Evolutionary conservation across 2,888 invertebrate species (phyloP).

Genomic region (Pandemis corylana): DNA sequence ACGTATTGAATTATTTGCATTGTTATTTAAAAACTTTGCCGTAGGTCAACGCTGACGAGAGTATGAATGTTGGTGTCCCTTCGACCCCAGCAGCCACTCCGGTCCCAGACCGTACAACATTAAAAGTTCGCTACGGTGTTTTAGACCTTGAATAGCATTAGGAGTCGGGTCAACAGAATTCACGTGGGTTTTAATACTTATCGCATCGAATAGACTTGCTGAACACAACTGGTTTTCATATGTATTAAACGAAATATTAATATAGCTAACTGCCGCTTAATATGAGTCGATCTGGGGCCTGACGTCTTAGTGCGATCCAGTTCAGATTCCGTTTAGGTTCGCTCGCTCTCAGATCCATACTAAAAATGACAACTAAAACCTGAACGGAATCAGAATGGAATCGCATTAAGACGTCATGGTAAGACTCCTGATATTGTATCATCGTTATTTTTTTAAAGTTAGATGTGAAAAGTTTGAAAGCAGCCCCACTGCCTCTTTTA

Average conservation of each 20-base stretch:
- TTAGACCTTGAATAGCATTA: conserved; percentile 58
- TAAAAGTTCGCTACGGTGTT: conserved; percentile 45
- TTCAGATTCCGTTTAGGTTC: too few relatives aligned
- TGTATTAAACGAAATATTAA: too few relatives aligned
- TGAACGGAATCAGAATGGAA: too few relatives aligned
- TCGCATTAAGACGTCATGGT: too few relatives aligned
- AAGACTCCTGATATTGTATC: too few relatives aligned
- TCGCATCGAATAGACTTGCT: conserved; percentile 47
- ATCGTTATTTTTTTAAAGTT: too few relatives aligned
- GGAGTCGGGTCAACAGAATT: conserved; percentile 64
- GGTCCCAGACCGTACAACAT: conserved; percentile 44
- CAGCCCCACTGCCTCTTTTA: not conserved
- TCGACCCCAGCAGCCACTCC: conserved; percentile 34
- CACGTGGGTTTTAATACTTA: conserved; percentile 67
- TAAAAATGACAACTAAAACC: too few relatives aligned
- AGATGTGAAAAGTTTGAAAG: too few relatives aligned
- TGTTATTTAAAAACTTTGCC: conserved; percentile 13
- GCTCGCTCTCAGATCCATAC: too few relatives aligned
- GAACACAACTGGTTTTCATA: conserved; percentile 29
- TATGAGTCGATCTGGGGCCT: too few relatives aligned
- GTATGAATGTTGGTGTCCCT: conserved; percentile 34
- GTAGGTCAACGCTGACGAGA: conserved; percentile 30
- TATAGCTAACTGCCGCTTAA: too few relatives aligned
- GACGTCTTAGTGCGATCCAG: too few relatives aligned
- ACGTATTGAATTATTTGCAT: conserved; percentile 10